Evolutionary conservation across 1,140 invertebrate species (phyloP).

Genomic region (Leucophenga varia): DNA sequence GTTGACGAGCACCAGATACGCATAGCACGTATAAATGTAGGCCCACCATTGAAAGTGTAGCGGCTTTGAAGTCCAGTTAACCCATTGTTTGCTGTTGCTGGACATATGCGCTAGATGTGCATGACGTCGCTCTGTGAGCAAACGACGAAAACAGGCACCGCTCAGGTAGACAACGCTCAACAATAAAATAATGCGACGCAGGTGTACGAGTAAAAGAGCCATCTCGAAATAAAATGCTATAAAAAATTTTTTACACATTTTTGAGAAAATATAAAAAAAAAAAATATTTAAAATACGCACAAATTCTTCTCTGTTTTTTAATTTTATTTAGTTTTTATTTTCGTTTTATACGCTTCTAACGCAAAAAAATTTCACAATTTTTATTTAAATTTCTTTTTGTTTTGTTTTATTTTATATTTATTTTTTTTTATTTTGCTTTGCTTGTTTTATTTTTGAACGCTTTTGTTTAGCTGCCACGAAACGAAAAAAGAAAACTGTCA

Average conservation of each 20-base stretch:
- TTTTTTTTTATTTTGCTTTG: constrained; percentile 20
- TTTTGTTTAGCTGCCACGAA: too few relatives aligned
- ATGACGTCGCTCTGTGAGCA: constrained; percentile 37
- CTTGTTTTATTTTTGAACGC: constrained; percentile 41
- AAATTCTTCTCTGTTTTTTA: too few relatives aligned
- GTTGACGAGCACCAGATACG: constrained; percentile 39
- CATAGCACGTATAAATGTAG: constrained; percentile 47
- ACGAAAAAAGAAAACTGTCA: too few relatives aligned
- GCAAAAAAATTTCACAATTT: constrained; percentile 15
- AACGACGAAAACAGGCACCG: constrained; percentile 34
- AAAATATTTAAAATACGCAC: too few relatives aligned
- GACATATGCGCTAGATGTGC: constrained; percentile 28
- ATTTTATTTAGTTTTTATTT: not conserved
- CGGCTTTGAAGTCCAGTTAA: constrained; percentile 27
- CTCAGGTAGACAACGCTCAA: constrained; percentile 47
- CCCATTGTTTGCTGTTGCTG: constrained; percentile 4
- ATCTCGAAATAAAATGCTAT: too few relatives aligned
- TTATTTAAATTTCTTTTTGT: constrained; percentile 21
- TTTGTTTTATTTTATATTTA: constrained; percentile 13
- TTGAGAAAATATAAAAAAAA: too few relatives aligned
- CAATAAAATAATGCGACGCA: constrained; percentile 45
- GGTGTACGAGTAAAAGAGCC: constrained; percentile 43
- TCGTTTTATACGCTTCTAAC: not conserved
- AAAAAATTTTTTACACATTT: too few relatives aligned
- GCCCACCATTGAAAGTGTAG: constrained; percentile 53